Percentiles rank a stretch among this genome's conserved stretches.
phyloP scores from a whole-genome alignment of 2,113 vertebrate species.

The Hippolais icterina region DNA sequence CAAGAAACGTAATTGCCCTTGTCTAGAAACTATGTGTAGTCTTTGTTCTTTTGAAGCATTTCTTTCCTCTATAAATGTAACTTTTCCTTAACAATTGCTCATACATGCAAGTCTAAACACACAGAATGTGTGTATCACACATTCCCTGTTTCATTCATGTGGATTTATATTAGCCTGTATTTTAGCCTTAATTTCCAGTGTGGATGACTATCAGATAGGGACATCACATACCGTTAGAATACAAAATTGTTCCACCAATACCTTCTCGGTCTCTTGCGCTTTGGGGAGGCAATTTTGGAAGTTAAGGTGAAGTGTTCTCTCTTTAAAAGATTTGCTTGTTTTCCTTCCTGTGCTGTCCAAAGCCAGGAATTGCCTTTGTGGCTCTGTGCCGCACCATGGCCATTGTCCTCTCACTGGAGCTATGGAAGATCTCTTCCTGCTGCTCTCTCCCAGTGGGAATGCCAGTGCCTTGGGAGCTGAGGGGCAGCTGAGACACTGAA shows the following conservation, averaged over 20 bases:
- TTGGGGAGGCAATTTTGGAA: not conserved
- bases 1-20: not conserved
- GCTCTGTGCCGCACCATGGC: rapidly evolving
- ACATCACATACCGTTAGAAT: not conserved
- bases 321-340: not conserved
- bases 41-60: not conserved
- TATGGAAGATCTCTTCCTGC: not conserved
- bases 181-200: not conserved
- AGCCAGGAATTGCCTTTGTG: not conserved
- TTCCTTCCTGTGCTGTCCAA: not conserved
- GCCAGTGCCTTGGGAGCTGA: not conserved
- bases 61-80: not conserved
- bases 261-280: not conserved
- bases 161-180: not conserved
- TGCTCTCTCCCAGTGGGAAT: not conserved
- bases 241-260: not conserved
- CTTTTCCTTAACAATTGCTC: not conserved
- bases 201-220: not conserved
- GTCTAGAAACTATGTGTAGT: not conserved
- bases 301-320: not conserved
- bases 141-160: not conserved
- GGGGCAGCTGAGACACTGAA: not conserved
- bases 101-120: not conserved
- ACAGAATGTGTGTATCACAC: not conserved
- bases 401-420: not conserved